Evolutionary conservation across 2,113 vertebrate genomes (phyloP), one percentile per base, ranked within the genome.

Genomic region (Megaceryle torquata): DNA sequence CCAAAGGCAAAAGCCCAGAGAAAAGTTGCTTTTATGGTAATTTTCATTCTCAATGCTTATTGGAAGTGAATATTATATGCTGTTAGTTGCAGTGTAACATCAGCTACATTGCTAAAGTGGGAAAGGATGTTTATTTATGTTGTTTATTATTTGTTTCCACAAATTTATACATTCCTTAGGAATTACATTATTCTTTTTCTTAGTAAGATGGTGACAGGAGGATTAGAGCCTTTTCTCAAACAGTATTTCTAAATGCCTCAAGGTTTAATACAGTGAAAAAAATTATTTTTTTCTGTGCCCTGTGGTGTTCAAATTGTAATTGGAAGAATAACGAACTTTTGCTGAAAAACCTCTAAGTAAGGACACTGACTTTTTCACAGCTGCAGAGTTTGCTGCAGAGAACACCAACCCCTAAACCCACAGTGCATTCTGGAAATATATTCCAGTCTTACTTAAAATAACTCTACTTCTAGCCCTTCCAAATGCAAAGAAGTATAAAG

Each of bases 101-200:
- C 56, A 84, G 50, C 74, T 53, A 9, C 35, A 33, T 37, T 72
- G 61, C 33, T 78, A 54, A 81, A 93, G 72, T 51, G 44, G 79
- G 25, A 92, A 53, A 92, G 83, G 88, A 87, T 86, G 80, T 95
- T 96, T 96, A 80, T 69, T 89, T 68, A 14, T 41, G 60, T 26
- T 80, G 19, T 77, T 91, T 83, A n/a, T 78, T 84, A n/a, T 71
- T 95, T 85, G 51, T 83, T 94, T 86, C 35, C 51, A 90, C 82
- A 82, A 64, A 84, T 71, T 25, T 67, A 29, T 81, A 25, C 37
- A 22, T 91, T 93, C 26, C 53, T 86, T 60, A n/a, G 41, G 56
- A 93, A 28, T 75, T 75, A 31, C 17, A 43, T 63, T 74, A 56
- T 18, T 21, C 13, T 53, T 91, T 74, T 70, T 61, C 24, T 20